A percentile compares a stretch with the other conserved stretches of the same genome.
Conservation (phyloP, 92 coral and sea anemone genomes). For the Bergia sp. region DNA sequence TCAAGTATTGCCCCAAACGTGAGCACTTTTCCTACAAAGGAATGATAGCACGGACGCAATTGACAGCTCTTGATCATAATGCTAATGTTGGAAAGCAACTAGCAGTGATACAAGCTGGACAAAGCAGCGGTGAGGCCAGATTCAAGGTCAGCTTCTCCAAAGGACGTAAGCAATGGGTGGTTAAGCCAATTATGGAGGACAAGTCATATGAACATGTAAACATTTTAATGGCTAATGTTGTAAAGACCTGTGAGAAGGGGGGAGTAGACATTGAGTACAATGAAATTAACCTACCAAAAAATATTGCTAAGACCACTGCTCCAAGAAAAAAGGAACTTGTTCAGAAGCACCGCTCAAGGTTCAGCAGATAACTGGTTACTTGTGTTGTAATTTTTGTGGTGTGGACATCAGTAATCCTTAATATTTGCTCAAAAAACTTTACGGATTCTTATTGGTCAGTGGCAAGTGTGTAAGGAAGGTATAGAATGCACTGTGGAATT, state of each 20-base stretch:
- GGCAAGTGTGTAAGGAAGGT: too few species aligned
- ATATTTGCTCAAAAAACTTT: too few species aligned
- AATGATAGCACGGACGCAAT: conserved; percentile 62
- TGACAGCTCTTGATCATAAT: conserved; percentile 68
- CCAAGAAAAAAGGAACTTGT: neutral
- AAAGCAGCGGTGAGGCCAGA: neutral
- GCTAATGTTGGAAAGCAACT: conserved; percentile 51
- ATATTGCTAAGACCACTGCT: neutral
- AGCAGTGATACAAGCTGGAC: conserved; percentile 27
- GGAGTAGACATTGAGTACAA: neutral
- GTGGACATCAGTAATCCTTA: too few species aligned
- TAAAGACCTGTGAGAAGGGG: neutral
- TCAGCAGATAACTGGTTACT: too few species aligned
- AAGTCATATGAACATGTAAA: neutral
- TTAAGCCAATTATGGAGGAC: neutral
- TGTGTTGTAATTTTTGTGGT: too few species aligned
- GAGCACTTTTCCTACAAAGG: conserved; percentile 61
- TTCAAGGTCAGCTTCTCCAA: neutral
- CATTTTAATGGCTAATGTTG: neutral
- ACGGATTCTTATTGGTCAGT: too few species aligned
- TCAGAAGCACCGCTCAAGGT: neutral
- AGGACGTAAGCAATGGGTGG: neutral
- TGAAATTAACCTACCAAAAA: neutral
- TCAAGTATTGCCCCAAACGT: conserved; percentile 60
- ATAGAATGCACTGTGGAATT: too few species aligned